Evolutionary conservation across 2,888 invertebrate species (phyloP), one percentile per base, ranked within the genome.

Genomic region (Aproaerema taeniolella): DNA sequence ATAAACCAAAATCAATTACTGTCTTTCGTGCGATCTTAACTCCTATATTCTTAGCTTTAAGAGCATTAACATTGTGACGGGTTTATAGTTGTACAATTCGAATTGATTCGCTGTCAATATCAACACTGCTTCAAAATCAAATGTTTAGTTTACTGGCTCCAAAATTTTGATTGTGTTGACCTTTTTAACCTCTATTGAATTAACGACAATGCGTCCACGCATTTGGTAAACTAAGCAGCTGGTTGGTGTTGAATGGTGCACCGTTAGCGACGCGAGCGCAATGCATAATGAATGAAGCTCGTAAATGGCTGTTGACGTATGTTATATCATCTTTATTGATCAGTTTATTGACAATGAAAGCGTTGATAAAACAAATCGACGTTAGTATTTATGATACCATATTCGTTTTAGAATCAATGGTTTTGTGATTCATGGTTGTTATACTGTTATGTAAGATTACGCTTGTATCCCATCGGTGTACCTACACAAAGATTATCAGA

Each of bases 21-120:
- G 55, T 31, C 14, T 33, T 16, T 41, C n/a, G 39, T 15, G n/a
- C n/a, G n/a, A n/a, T n/a, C n/a, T n/a, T n/a, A n/a, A n/a, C n/a
- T n/a, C n/a, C n/a, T n/a, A n/a, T n/a, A n/a, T n/a, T n/a, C n/a
- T n/a, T n/a, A n/a, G n/a, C n/a, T n/a, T n/a, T n/a, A n/a, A n/a
- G n/a, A n/a, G n/a, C n/a, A n/a, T n/a, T n/a, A n/a, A n/a, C n/a
- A n/a, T n/a, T n/a, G n/a, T n/a, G n/a, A n/a, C n/a, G n/a, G n/a
- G n/a, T n/a, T n/a, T n/a, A n/a, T n/a, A 50, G 53, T 47, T 46
- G 56, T 61, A 61, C 65, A 66, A 68, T 76, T 66, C 70, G 70
- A 74, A 77, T 76, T 77, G 82, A 81, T 79, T 76, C 64, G 67
- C 76, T 76, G 80, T 80, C 79, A 79, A 71, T 77, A 72, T 70